Conservation (phyloP, 2,113 vertebrate species). For the Tamias sibiricus region DNA sequence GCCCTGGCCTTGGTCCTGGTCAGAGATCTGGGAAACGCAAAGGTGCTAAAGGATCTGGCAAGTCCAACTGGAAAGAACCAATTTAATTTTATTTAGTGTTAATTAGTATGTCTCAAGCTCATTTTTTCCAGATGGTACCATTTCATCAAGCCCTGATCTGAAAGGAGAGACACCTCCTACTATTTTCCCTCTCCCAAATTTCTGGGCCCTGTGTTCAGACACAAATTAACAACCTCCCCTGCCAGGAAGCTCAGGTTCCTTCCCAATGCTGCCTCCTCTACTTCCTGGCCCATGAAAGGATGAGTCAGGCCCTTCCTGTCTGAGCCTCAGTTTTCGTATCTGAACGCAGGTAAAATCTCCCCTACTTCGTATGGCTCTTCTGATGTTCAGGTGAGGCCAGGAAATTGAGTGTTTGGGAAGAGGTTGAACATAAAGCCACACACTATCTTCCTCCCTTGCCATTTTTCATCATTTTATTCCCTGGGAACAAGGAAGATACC, state of each 20-base stretch:
- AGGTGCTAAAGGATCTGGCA: background rate
- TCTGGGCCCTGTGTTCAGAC: background rate
- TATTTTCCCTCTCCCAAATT: background rate
- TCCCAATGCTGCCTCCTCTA: background rate
- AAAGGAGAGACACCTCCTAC: background rate
- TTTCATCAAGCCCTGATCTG: background rate
- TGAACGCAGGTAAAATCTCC: background rate
- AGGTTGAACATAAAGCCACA: background rate
- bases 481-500: background rate
- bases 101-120: background rate
- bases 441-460: rapidly evolving
- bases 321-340: background rate
- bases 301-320: background rate
- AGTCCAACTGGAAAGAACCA: background rate
- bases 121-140: background rate
- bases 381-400: background rate
- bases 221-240: background rate
- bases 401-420: background rate
- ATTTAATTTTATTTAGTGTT: background rate
- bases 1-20: background rate
- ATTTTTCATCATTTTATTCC: background rate
- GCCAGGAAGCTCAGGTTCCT: background rate
- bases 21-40: background rate
- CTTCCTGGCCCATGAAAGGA: background rate
- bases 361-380: background rate